Conservation (phyloP, 2,113 vertebrate genomes). For the Poecile atricapillus region DNA sequence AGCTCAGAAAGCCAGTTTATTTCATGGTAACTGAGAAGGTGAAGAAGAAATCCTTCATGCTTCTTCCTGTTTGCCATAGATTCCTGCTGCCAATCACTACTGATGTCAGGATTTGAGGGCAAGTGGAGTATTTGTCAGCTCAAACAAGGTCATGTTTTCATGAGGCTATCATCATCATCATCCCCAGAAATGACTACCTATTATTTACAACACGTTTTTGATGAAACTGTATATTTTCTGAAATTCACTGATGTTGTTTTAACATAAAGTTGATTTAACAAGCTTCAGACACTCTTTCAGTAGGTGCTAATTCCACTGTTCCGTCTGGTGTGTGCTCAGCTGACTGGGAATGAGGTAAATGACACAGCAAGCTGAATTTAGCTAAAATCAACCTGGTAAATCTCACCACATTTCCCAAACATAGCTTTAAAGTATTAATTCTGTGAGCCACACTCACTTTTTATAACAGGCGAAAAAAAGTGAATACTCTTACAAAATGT, state of each 20-base stretch:
- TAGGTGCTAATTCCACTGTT: not conserved
- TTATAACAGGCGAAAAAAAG: not conserved
- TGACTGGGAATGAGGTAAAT: not conserved
- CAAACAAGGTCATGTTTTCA: not conserved
- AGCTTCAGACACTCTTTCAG: not conserved
- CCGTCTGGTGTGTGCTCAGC: not conserved
- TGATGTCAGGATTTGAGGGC: not conserved
- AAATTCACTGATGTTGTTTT: not conserved
- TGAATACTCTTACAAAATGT: conserved; percentile 49
- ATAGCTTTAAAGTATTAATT: conserved; percentile 52
- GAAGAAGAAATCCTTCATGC: not conserved
- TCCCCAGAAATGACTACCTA: not conserved
- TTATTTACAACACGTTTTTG: not conserved
- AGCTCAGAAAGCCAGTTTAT: not conserved
- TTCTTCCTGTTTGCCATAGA: not conserved
- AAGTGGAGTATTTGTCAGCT: not conserved
- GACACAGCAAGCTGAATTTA: not conserved
- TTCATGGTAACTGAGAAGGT: not conserved
- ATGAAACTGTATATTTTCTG: not conserved
- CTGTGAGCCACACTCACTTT: conserved; percentile 4
- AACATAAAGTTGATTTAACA: not conserved
- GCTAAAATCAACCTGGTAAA: not conserved
- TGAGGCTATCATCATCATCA: not conserved
- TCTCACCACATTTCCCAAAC: not conserved
- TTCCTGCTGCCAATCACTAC: not conserved